Evolutionary conservation across 2,888 invertebrate genomes (phyloP), one percentile per base, ranked within the genome.

Genomic region (Drosophila anomalata): DNA sequence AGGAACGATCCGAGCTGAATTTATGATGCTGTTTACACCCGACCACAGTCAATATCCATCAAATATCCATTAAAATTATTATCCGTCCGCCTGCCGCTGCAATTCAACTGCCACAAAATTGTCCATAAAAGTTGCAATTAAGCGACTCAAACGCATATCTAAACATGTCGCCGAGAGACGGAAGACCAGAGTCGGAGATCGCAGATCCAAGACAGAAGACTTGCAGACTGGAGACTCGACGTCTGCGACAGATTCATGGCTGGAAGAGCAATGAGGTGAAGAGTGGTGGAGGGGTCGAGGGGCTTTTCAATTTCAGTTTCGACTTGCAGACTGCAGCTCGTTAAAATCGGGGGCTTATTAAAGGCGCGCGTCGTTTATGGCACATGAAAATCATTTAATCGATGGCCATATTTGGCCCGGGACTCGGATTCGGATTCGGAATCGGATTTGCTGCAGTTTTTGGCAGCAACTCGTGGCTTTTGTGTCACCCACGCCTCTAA

Each of bases 321-420:
- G 61, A 59, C 59, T 60, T 26, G 56, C 70, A 42, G 39, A 39
- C 44, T 58, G 77, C 79, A 84, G 84, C 87, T 87, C 82, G 87
- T 86, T 81, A 84, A 81, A 80, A 62, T 50, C 60, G 61, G 69
- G 65, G 67, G 83, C 86, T 82, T 82, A 88, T 82, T 86, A 82
- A 83, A 82, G 87, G 88, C 88, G 80, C 82, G 86, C 88, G 86
- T 82, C 82, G 88, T 82, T 82, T 82, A 82, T 82, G 82, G 82
- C 88, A 86, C 82, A 82, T 82, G 82, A 82, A 82, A 82, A 82
- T 86, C 88, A 86, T 87, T 88, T 82, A 88, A 86, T 88, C 88
- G 88, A 72, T 83, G 84, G 83, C 87, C 81, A 87, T 87, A 87
- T 81, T 78, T 80, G 80, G 87, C 54, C 63, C 56, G 22, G 44